phyloP scores from a whole-genome alignment of 2,797 vertebrate species.

The Apodemus agrarius region DNA sequence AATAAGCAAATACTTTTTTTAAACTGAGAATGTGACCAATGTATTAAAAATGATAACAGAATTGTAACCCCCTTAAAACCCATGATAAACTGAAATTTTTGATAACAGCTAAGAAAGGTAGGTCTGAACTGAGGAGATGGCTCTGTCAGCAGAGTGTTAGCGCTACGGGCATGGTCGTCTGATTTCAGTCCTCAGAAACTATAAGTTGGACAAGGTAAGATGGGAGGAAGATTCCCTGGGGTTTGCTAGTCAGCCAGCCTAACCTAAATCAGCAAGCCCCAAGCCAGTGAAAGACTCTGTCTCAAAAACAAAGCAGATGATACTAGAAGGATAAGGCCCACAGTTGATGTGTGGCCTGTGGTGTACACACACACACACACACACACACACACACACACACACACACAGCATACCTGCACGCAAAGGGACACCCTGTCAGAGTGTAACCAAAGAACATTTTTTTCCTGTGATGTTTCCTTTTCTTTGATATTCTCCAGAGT shows the following conservation, averaged over 20 bases:
- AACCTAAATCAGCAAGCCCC: background rate
- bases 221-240: background rate
- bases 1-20: background rate
- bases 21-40: background rate
- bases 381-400: background rate
- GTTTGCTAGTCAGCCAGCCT: background rate
- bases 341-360: background rate
- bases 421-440: background rate
- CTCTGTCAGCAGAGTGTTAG: background rate
- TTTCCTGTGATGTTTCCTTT: background rate
- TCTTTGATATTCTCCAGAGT: constrained; percentile 13
- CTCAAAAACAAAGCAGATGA: background rate
- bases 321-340: background rate
- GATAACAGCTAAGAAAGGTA: background rate
- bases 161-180: background rate
- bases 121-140: background rate
- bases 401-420: background rate
- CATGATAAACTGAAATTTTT: background rate
- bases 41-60: background rate
- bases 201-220: background rate
- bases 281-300: background rate
- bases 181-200: background rate
- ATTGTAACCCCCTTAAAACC: background rate
- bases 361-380: background rate
- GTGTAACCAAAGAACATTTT: background rate